These are phyloP conservation scores for Andrena cerasifolii DNA, from an alignment of 1,140 invertebrate species.

Conservation along the genomic window DNA sequence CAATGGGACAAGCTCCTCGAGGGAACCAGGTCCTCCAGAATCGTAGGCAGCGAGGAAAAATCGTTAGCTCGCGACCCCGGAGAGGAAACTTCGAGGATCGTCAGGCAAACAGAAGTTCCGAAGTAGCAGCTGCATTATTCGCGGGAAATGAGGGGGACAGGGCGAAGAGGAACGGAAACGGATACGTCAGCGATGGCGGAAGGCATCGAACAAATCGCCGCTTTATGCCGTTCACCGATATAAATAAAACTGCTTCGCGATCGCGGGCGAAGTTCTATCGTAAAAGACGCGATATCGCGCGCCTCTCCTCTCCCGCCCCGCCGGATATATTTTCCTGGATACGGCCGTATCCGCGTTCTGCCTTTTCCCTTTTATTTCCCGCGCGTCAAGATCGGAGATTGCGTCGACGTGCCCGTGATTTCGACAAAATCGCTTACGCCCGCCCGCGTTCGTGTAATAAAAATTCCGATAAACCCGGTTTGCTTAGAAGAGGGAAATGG, in stretches of 20 bases:
- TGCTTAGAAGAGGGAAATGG: neutral
- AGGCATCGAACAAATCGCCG: slow-evolving; percentile 33
- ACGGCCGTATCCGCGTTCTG: neutral
- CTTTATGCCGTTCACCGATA: slow-evolving; percentile 25
- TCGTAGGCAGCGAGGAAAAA: slow-evolving; percentile 2
- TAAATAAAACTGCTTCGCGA: slow-evolving; percentile 53
- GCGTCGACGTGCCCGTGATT: slow-evolving; percentile 6
- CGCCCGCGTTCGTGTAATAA: neutral
- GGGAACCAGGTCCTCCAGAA: neutral
- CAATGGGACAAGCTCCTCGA: too few relatives aligned
- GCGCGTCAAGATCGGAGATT: neutral
- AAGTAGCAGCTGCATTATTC: slow-evolving; percentile 40
- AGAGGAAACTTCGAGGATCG: slow-evolving; percentile 6
- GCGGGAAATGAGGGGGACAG: neutral
- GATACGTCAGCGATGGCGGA: slow-evolving; percentile 21
- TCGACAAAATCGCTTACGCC: neutral
- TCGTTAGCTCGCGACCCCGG: neutral
- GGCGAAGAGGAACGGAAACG: slow-evolving; percentile 9
- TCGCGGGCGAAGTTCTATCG: slow-evolving; percentile 34
- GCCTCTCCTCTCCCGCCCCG: neutral
- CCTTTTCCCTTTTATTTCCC: neutral
- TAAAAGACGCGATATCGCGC: slow-evolving; percentile 9
- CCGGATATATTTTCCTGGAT: slow-evolving; percentile 9
- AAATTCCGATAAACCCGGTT: neutral
- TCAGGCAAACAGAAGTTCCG: slow-evolving; percentile 28